Percentiles rank a stretch among this genome's conserved stretches.
Evolutionary conservation across 2,888 invertebrate genomes (phyloP).

Genomic region (Lochmaea capreae): DNA sequence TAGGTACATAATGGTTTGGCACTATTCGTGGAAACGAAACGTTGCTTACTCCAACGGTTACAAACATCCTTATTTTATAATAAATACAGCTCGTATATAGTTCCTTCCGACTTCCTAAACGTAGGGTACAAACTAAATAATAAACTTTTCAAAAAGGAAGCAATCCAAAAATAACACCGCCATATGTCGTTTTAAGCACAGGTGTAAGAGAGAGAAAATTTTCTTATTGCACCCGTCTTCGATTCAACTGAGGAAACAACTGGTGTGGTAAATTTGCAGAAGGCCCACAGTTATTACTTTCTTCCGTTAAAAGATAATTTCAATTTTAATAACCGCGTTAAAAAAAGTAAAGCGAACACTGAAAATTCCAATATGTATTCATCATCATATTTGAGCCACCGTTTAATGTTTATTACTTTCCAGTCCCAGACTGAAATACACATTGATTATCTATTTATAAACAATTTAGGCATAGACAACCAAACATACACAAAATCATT

Average conservation of each 20-base stretch:
- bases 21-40: too few relatives aligned
- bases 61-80: not conserved
- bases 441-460: not conserved
- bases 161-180: conserved; percentile 32
- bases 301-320: conserved; percentile 32
- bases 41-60: not conserved
- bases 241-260: conserved; percentile 34
- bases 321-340: conserved; percentile 14
- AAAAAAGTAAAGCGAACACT: not conserved
- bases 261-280: conserved; percentile 43
- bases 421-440: not conserved
- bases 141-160: conserved; percentile 22
- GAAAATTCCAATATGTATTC: too few relatives aligned
- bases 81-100: not conserved
- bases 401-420: too few relatives aligned
- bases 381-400: too few relatives aligned
- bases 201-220: conserved; percentile 35
- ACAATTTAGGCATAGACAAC: too few relatives aligned
- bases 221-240: conserved; percentile 38
- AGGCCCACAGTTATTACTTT: conserved; percentile 40
- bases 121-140: conserved; percentile 7
- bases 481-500: not conserved
- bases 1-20: too few relatives aligned
- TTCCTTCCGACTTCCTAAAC: conserved; percentile 22
- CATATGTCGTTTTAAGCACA: conserved; percentile 34